phyloP scores from a whole-genome alignment of 1,140 invertebrate species.

The Drosophila orena region DNA sequence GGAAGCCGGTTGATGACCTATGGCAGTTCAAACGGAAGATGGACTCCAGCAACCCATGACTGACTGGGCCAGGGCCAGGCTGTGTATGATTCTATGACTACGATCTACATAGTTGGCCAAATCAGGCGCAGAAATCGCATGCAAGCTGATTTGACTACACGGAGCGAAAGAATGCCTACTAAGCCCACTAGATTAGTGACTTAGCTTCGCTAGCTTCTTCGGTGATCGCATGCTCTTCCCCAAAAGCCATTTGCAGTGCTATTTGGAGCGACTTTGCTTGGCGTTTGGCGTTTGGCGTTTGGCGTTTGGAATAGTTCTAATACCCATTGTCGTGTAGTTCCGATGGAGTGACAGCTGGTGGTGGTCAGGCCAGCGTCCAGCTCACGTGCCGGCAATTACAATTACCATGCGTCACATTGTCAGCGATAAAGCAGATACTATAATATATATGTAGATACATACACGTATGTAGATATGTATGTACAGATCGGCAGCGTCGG shows the following conservation, averaged over 20 bases:
- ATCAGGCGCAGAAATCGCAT: slow-evolving; percentile 19
- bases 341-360: slow-evolving; percentile 1
- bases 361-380: neutral
- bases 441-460: neutral
- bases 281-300: neutral
- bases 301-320: neutral
- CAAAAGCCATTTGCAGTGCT: no score
- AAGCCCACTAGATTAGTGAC: no score
- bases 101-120: neutral
- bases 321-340: neutral
- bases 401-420: slow-evolving; percentile 48
- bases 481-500: neutral
- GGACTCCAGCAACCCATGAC: slow-evolving; percentile 9
- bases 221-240: no score
- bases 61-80: slow-evolving; percentile 43
- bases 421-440: slow-evolving; percentile 16
- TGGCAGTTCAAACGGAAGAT: slow-evolving; percentile 15
- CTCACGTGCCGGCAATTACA: slow-evolving; percentile 51
- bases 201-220: no score
- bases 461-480: neutral
- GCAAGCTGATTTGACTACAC: neutral
- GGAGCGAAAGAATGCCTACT: neutral
- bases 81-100: neutral
- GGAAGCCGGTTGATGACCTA: slow-evolving; percentile 23
- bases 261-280: no score